Base-by-base conservation (phyloP, 2,888 invertebrate species). In the Cephus rjabovi region DNA sequence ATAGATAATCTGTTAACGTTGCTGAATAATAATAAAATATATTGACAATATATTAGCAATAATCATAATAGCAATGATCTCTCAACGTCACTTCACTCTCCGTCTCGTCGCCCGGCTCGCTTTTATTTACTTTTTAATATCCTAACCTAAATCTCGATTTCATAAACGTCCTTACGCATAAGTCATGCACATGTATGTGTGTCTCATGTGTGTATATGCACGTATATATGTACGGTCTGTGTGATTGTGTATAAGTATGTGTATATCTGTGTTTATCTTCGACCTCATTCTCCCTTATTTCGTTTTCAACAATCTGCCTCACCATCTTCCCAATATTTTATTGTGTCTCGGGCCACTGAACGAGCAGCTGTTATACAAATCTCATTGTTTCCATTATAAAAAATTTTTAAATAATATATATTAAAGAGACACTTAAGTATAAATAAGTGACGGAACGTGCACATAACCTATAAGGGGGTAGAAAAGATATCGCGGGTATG, bases 1-100 rank as follows among this genome's bases (percentile, higher is more conserved):
- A 73, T 75, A 56, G 30, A 56, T 56, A 56, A 56, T 56, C 23
- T 2, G 23, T 56, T 56, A 56, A 56, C 56, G 6, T 23, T 23
- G 9, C 23, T 56, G 23, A 56, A 56, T 56, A 76, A 71, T 70
- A 71, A 37, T 71, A 71, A 75, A 69, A 35, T 75, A 56, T 76
- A 77, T 40, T 12, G 35, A 70, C 56, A 74, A 37, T 70, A 30
- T 23, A 74, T 35, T 12, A 30, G 37, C 37, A 73, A 30, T 34
- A 11, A 35, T 78, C 34, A 69, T 75, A 34, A 68, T 75, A 40
- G 69, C 74, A 37, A 34, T n/a, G 35, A 75, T 6, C 34, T 56
- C 56, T 23, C 23, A 56, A 56, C 23, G 56, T 56, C 9, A 56
- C 56, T 56, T 56, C 23, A 56, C 56, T 9, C 56, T 56, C 23